Evolutionary conservation across 2,113 vertebrate species (phyloP).

Genomic region (Brachyhypopomus gauderio): DNA sequence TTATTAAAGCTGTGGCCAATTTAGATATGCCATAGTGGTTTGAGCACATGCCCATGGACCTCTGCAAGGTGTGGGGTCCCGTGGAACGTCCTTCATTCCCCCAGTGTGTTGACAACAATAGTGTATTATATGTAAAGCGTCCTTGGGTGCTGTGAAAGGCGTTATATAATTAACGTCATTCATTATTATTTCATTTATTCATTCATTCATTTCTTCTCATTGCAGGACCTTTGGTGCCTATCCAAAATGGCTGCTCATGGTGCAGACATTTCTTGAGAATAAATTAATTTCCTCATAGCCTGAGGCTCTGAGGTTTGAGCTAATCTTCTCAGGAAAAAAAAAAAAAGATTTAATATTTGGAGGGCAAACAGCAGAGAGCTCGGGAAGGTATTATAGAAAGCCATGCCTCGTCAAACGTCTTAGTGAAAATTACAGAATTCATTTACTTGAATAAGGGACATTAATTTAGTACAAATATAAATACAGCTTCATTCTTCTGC

Average conservation of each 20-base stretch:
- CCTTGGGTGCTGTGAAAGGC: not conserved
- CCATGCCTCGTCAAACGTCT: not conserved
- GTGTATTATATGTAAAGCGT: no score
- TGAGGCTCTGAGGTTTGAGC: constrained; percentile 61
- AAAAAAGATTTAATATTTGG: constrained; percentile 14
- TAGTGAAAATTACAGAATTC: not conserved
- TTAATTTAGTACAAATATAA: not conserved
- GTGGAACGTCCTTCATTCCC: no score
- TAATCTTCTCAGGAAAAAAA: constrained; percentile 42
- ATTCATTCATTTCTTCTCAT: constrained; percentile 1
- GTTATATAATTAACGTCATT: no score
- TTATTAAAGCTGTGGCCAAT: no score
- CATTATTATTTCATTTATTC: not conserved
- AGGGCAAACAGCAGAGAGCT: not conserved
- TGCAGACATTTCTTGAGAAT: constrained; percentile 68
- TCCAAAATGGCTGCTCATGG: constrained; percentile 64
- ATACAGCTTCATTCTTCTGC: no score
- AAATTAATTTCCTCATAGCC: constrained; percentile 67
- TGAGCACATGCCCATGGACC: no score
- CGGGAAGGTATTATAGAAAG: not conserved
- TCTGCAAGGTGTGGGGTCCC: no score
- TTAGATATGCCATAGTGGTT: no score
- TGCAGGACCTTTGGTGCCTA: constrained; percentile 56
- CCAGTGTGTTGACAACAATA: no score
- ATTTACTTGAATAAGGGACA: not conserved